A percentile compares a stretch with the other conserved stretches of the same genome.
Evolutionary conservation across 1,140 invertebrate genomes (phyloP).

Genomic region (Vollenhovia emeryi): DNA sequence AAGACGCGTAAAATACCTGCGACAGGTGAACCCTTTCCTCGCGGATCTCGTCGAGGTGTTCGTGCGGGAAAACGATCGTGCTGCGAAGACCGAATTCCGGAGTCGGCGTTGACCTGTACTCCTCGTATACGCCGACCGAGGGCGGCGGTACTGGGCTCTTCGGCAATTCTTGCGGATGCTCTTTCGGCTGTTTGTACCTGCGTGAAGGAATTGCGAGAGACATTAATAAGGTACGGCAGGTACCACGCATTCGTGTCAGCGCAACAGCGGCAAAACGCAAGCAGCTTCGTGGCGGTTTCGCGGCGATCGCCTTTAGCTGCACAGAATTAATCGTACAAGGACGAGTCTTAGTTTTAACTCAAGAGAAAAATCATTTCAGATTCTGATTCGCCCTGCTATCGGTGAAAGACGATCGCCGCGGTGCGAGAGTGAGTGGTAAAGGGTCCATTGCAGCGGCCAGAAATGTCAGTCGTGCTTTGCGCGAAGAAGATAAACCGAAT

Average conservation of each 20-base stretch:
- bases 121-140: constrained; percentile 72
- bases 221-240: constrained; percentile 12
- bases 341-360: neutral
- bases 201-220: neutral
- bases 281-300: constrained; percentile 2
- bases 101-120: constrained; percentile 70
- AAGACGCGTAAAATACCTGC: constrained; percentile 77
- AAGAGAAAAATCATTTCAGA: neutral
- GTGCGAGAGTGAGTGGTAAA: constrained; percentile 20
- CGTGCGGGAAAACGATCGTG: constrained; percentile 69
- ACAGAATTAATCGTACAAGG: neutral
- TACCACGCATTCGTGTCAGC: neutral
- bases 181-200: constrained; percentile 74
- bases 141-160: constrained; percentile 82
- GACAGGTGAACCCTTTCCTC: constrained; percentile 82
- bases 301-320: constrained; percentile 27
- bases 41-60: constrained; percentile 82
- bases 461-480: constrained; percentile 58
- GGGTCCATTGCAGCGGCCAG: constrained; percentile 3
- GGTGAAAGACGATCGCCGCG: constrained; percentile 41
- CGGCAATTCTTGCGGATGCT: constrained; percentile 76
- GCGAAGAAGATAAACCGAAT: constrained; percentile 13
- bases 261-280: constrained; percentile 21
- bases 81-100: constrained; percentile 61
- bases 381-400: neutral